phyloP scores from a whole-genome alignment of 2,113 vertebrate species.

The Nothoprocta perdicaria region DNA sequence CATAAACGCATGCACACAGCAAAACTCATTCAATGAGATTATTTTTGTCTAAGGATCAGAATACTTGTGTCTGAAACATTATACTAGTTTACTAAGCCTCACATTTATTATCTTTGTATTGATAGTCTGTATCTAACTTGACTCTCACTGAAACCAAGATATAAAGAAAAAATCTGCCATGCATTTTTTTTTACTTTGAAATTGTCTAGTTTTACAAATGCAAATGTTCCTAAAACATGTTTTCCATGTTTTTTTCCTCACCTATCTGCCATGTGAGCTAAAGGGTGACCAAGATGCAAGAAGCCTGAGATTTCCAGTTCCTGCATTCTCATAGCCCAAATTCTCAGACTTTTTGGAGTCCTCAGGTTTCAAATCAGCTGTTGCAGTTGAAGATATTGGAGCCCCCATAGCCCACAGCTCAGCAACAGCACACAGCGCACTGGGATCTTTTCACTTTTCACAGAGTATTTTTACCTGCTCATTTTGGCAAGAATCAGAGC shows the following conservation, averaged over 20 bases:
- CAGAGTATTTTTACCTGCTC: not conserved
- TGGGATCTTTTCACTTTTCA: not conserved
- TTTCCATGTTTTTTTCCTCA: not conserved
- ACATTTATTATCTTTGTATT: not conserved
- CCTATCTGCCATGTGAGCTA: not conserved
- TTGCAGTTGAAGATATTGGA: not conserved
- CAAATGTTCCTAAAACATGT: not conserved
- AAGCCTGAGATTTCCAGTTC: not conserved
- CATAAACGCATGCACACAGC: not conserved
- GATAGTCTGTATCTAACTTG: not conserved
- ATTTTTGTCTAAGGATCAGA: not conserved
- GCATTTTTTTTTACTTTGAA: not conserved
- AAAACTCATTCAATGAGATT: not conserved
- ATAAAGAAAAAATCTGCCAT: not conserved
- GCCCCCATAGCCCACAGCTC: accelerated
- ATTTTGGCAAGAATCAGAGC: not conserved
- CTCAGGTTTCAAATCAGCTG: not conserved
- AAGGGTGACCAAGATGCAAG: not conserved
- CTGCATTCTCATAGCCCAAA: not conserved
- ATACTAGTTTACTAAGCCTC: not conserved
- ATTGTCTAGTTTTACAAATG: not conserved
- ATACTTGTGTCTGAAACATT: not conserved
- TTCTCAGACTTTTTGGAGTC: not conserved
- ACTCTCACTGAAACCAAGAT: not conserved
- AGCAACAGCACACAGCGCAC: not conserved